These are phyloP conservation scores for Holocentrus rufus DNA, from an alignment of 2,797 vertebrate species.

Conservation along the genomic window DNA sequence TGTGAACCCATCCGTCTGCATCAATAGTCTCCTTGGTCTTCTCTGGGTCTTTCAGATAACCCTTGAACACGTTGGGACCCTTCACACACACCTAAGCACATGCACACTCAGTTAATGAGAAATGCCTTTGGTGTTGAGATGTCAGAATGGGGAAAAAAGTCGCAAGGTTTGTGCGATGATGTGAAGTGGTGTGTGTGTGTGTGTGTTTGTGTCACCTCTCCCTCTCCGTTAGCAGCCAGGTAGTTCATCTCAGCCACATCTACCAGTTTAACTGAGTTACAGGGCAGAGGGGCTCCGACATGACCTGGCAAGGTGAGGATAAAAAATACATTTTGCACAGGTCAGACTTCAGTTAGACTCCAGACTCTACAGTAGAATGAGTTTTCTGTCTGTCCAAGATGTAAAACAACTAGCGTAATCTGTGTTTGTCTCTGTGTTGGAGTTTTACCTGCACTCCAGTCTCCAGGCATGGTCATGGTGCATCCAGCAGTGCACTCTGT, in stretches of 20 bases:
- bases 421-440: neutral
- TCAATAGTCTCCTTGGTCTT: slow-evolving; percentile 92
- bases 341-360: too few species aligned
- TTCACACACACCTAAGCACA: slow-evolving; percentile 99
- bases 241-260: slow-evolving; percentile 97
- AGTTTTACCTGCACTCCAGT: slow-evolving; percentile 92
- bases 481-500: slow-evolving; percentile 95
- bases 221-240: slow-evolving; percentile 88
- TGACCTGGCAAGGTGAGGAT: slow-evolving; percentile 81
- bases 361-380: too few species aligned
- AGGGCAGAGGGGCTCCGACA: slow-evolving; percentile 93
- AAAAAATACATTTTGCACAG: too few species aligned
- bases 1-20: slow-evolving; percentile 94
- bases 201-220: slow-evolving; percentile 95
- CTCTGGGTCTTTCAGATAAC: slow-evolving; percentile 95
- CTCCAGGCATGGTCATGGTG: slow-evolving; percentile 87
- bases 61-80: slow-evolving; percentile 97
- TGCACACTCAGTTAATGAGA: too few species aligned
- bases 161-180: neutral
- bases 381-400: too few species aligned
- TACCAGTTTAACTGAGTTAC: slow-evolving; percentile 89
- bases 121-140: neutral
- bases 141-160: neutral
- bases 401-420: too few species aligned
- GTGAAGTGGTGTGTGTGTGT: neutral